Base-by-base conservation (phyloP, 2,113 vertebrate species). In the Actinemys pallida region DNA sequence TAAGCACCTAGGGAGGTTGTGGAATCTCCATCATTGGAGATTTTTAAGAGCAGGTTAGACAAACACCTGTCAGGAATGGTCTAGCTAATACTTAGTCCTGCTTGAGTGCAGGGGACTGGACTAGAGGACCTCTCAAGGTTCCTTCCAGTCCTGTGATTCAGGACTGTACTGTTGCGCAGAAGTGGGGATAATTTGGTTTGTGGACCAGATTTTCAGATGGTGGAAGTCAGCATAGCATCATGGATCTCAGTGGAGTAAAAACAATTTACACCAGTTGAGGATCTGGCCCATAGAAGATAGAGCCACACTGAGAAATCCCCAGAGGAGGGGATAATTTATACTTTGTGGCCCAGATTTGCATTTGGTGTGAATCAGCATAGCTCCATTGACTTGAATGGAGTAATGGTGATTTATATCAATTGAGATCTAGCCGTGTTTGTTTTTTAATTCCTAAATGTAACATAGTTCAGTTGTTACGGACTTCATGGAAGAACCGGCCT, bases 171-270 rank as follows among this genome's bases (percentile, higher is more conserved):
- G 59, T 31, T 62, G 59, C 29, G 8, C 81, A 9, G 10, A 84
- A 81, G 1, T 6, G 0, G 1, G 11, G 49, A 45, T n/a, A 86
- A 65, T 4, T 8, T 16, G 4, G 76, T 88, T 31, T 0, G 0
- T 83, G 31, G 82, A 82, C 5, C 56, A 88, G 22, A 52, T 53
- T 45, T 87, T 84, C 53, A 91, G 56, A 62, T 14, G 86, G 10
- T 0, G 0, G 20, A 88, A 92, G 87, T 56, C 75, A 88, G 75
- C 45, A 94, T 31, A 84, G 53, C 6, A 31, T 27, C 10, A 88
- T 24, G 27, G 82, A 83, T 65, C 87, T 85, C 17, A 86, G 39
- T 35, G n/a, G 39, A 42, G 9, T 42, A 39, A 75, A 39, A 86
- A 59, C 4, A 65, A 2, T 72, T 79, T 62, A 65, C 54, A 94